Evolutionary conservation across 2,888 invertebrate genomes (phyloP).

Genomic region (Ctenicera cuprea): DNA sequence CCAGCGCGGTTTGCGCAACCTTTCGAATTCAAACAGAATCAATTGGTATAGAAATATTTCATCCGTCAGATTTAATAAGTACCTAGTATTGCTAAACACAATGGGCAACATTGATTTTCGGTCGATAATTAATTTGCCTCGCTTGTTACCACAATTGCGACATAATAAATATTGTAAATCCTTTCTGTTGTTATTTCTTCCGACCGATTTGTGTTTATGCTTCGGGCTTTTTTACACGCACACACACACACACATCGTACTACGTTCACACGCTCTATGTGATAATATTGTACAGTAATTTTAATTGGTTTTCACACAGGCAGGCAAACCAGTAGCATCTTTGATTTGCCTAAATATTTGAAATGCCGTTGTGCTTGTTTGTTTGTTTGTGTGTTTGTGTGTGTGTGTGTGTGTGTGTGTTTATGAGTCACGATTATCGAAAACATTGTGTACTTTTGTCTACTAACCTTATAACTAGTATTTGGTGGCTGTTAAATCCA

Average conservation of each 20-base stretch:
- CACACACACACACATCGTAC: background rate
- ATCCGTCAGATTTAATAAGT: conserved; percentile 22
- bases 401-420: background rate
- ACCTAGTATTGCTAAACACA: conserved; percentile 25
- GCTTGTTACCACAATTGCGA: conserved; percentile 18
- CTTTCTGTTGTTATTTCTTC: conserved; percentile 1
- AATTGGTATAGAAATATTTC: conserved; percentile 4
- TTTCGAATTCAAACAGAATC: conserved; percentile 8
- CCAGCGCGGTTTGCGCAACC: conserved; percentile 23
- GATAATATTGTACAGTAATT: conserved; percentile 22
- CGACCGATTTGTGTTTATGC: background rate
- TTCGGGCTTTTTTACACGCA: background rate
- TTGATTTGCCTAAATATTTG: conserved; percentile 20
- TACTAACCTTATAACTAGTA: conserved; percentile 24
- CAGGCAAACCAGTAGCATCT: conserved; percentile 20
- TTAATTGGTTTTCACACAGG: conserved; percentile 26
- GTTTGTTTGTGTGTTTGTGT: background rate
- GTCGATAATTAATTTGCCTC: conserved; percentile 29
- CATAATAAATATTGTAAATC: background rate
- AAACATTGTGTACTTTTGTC: background rate
- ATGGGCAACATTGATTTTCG: conserved; percentile 21
- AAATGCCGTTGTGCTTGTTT: background rate
- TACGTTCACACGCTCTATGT: conserved; percentile 6
- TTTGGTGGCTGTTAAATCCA: conserved; percentile 25
- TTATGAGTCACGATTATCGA: conserved; percentile 4